Conservation (phyloP, 1,140 invertebrate genomes). For the Steinernema khuongi region DNA sequence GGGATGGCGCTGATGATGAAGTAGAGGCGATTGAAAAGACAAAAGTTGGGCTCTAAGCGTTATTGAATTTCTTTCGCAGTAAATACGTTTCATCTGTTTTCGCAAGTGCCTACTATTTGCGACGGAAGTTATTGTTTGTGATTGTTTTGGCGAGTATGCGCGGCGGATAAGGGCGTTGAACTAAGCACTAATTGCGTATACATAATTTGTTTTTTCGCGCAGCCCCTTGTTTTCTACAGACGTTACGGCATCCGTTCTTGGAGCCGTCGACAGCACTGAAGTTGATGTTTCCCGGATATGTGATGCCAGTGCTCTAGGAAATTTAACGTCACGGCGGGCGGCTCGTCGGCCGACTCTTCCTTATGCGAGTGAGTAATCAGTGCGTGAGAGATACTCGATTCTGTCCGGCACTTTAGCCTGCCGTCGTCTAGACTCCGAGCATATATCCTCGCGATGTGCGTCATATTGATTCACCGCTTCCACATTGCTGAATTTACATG, state of each 20-base stretch:
- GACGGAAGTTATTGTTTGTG: no score
- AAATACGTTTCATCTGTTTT: no score
- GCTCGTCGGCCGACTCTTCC: background rate
- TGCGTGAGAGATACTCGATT: background rate
- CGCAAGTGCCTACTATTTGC: no score
- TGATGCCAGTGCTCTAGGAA: slow-evolving; percentile 3
- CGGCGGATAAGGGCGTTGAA: background rate
- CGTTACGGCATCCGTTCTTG: background rate
- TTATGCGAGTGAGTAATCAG: slow-evolving; percentile 15
- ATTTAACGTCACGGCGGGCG: slow-evolving; percentile 6
- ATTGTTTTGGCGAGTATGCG: background rate
- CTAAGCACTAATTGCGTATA: background rate
- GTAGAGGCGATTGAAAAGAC: slow-evolving; percentile 1
- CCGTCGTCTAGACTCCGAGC: background rate
- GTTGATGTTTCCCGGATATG: slow-evolving; percentile 5
- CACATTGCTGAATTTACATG: background rate
- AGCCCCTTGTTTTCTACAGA: background rate
- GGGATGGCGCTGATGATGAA: background rate
- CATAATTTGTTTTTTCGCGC: slow-evolving; percentile 1
- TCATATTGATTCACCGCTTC: slow-evolving; percentile 8
- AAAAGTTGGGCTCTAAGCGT: background rate
- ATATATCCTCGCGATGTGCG: background rate
- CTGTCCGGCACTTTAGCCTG: background rate
- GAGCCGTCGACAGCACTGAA: background rate
- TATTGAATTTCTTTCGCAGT: background rate